A percentile compares a stretch with the other conserved stretches of the same genome.
Evolutionary conservation across 2,888 invertebrate genomes (phyloP).

Genomic region (Brachypterus glaber): DNA sequence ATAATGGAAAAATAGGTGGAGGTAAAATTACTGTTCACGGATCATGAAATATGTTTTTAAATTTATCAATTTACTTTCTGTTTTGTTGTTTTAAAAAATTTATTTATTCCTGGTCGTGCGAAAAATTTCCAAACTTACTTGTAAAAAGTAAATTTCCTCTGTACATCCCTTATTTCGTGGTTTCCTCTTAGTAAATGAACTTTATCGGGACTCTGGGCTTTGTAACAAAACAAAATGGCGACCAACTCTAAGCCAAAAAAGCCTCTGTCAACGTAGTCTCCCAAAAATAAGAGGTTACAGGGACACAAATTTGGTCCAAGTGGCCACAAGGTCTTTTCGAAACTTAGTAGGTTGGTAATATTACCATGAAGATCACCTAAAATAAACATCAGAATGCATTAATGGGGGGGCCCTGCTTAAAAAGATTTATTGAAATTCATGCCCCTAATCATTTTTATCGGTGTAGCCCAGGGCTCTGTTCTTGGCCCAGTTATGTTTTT

Average conservation of each 20-base stretch:
- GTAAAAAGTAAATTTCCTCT: conserved; percentile 63
- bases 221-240: conserved; percentile 60
- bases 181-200: conserved; percentile 61
- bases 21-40: too few species aligned
- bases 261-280: conserved; percentile 71
- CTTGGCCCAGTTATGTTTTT: too few species aligned
- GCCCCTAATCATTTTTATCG: too few species aligned
- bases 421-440: too few species aligned
- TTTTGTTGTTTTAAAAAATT: neutral
- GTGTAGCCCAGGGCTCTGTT: too few species aligned
- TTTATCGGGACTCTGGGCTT: conserved; percentile 55
- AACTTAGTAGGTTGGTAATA: conserved; percentile 54
- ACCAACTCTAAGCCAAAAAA: conserved; percentile 58
- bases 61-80: too few species aligned
- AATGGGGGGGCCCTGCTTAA: too few species aligned
- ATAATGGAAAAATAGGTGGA: neutral
- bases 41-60: too few species aligned
- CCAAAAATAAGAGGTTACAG: conserved; percentile 57
- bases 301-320: conserved; percentile 56
- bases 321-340: conserved; percentile 62
- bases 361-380: conserved; percentile 70
- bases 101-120: too few species aligned
- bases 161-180: conserved; percentile 65
- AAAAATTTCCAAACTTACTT: too few species aligned
- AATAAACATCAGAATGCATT: too few species aligned